Conservation (phyloP, 2,888 invertebrate species). For the Diarsia brunnea region DNA sequence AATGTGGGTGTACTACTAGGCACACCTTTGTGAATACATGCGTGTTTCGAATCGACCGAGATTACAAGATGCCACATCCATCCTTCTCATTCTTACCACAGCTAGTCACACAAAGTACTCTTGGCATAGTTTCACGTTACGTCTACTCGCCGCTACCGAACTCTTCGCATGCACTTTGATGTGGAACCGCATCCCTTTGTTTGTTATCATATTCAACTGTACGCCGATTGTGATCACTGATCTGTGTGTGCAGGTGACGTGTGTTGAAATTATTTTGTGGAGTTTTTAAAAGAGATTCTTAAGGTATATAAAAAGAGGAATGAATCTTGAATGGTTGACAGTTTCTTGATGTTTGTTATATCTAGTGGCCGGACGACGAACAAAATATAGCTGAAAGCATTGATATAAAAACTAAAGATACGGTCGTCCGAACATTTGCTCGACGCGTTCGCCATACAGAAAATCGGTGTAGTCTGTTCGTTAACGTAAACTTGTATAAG, state of each 20-base stretch:
- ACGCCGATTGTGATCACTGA: constrained; percentile 13
- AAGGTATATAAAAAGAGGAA: too few species aligned
- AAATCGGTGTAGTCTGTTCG: too few species aligned
- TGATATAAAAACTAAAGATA: too few species aligned
- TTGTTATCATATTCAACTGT: constrained; percentile 48
- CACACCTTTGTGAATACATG: too few species aligned
- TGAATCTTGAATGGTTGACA: neutral
- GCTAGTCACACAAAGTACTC: constrained; percentile 22
- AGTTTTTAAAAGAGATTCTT: constrained; percentile 12
- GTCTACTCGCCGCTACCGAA: constrained; percentile 35
- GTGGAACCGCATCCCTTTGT: constrained; percentile 53
- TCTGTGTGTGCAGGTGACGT: constrained; percentile 15
- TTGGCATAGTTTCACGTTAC: constrained; percentile 53
- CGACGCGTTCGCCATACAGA: too few species aligned
- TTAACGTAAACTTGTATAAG: too few species aligned
- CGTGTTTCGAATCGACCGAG: too few species aligned
- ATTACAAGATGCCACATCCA: constrained; percentile 21
- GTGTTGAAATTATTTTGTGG: constrained; percentile 11
- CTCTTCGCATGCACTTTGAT: constrained; percentile 25
- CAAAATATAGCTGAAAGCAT: neutral
- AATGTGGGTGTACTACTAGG: too few species aligned
- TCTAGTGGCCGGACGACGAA: neutral
- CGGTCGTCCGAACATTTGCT: too few species aligned
- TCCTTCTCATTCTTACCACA: too few species aligned
- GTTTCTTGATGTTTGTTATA: neutral